Percentiles rank a stretch among this genome's conserved stretches.
Conservation (phyloP, 2,797 vertebrate species). For the Hoplostethus atlanticus region DNA sequence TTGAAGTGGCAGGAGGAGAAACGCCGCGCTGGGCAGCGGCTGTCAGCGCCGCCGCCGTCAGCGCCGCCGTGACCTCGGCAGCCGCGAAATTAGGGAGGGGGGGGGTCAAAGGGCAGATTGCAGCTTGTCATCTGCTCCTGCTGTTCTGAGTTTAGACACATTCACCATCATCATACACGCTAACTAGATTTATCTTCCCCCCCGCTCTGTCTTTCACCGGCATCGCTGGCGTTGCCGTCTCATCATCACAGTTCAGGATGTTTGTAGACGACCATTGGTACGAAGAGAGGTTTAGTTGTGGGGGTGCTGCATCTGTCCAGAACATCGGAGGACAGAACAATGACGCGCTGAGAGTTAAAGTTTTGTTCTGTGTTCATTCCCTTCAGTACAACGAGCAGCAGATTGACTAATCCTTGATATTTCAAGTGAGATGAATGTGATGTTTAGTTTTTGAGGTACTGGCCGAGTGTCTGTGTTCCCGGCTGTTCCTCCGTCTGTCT, state of each 20-base stretch:
- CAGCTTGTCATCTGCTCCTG: background rate
- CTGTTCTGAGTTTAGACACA: background rate
- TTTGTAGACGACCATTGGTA: no score
- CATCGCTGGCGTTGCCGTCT: background rate
- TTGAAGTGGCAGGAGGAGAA: background rate
- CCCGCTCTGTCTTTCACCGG: background rate
- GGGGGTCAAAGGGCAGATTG: background rate
- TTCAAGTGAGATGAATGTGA: background rate
- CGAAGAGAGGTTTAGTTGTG: no score
- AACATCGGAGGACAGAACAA: background rate
- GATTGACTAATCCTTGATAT: constrained; percentile 26
- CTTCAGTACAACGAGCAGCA: constrained; percentile 35
- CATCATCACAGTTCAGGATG: background rate
- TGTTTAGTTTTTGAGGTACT: background rate
- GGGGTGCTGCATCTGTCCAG: background rate
- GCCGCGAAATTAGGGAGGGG: no score
- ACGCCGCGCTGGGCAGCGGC: no score
- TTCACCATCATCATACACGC: constrained; percentile 2
- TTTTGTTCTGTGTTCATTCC: constrained; percentile 16
- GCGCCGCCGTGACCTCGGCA: no score
- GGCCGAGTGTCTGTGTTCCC: background rate
- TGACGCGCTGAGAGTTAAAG: background rate
- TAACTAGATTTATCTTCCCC: background rate
- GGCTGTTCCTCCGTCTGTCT: background rate
- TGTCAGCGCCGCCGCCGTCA: no score